Base-by-base conservation (phyloP, 2,797 vertebrate species). In the Gymnopithys bicolor region DNA sequence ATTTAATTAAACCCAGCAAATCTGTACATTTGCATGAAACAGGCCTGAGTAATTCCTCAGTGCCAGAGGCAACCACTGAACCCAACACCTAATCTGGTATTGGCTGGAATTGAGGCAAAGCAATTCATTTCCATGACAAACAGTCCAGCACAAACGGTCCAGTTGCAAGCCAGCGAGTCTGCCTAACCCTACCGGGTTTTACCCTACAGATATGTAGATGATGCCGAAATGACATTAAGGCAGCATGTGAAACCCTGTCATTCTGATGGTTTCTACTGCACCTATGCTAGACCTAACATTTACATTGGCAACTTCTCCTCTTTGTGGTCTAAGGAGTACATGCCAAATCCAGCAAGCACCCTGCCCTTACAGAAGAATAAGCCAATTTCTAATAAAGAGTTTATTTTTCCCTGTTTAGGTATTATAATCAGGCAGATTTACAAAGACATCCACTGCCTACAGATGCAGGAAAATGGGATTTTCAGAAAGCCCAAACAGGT, bases 51-150 rank as follows among this genome's bases (percentile, higher is more conserved):
- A 79, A 95, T 70, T 87, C 59, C 49, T 82, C 63, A 76, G 56
- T 7, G 88, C 62, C 86, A 77, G 77, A 90, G 60, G 68, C 77
- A 94, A 75, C 19, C 82, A 84, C 37, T 32, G 49, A 92, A 85
- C 58, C 11, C 81, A 80, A 16, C 39, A 74, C 33, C 89, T 60
- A 15, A 58, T 56, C 41, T 55, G 39, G 28, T 58, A 59, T 55
- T 64, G 76, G 53, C 81, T 84, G 58, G 35, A 71, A 48, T 13
- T 48, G 56, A 70, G 32, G 58, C 30, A 84, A 75, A 86, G 66
- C 32, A 48, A 45, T 55, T 84, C 7, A 90, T 91, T 95, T 78
- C 62, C 76, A 62, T 53, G 27, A 71, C 53, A 92, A 87, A 84
- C 1, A 1, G 66, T 43, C 30, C 77, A 68, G 32, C 45, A 82